A percentile compares a stretch with the other conserved stretches of the same genome.
Conservation (phyloP, 2,113 vertebrate genomes). For the Urocynchramus pylzowi region DNA sequence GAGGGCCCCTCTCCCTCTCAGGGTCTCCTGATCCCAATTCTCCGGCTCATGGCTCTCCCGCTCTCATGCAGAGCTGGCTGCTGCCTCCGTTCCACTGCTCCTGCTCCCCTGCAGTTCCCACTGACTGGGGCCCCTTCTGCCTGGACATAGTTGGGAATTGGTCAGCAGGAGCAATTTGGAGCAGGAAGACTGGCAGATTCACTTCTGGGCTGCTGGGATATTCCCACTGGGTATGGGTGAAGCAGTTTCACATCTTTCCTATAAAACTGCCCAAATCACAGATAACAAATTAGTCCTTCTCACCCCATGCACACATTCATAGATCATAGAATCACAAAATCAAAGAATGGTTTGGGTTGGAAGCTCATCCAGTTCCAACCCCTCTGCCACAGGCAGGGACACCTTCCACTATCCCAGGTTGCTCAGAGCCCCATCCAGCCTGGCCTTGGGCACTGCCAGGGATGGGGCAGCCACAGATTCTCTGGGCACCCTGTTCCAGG, state of each 20-base stretch:
- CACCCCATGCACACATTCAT: background rate
- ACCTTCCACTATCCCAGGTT: background rate
- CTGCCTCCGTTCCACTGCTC: rapidly evolving
- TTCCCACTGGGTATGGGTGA: background rate
- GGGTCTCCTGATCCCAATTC: background rate
- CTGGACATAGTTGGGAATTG: background rate
- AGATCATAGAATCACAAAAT: background rate
- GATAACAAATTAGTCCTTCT: background rate
- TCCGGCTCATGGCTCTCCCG: background rate
- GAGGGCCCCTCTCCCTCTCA: background rate
- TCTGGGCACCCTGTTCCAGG: rapidly evolving
- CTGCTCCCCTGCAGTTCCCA: background rate
- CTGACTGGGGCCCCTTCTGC: background rate
- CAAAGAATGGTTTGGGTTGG: background rate
- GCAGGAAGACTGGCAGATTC: background rate
- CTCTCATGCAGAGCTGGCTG: background rate
- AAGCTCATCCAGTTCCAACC: background rate
- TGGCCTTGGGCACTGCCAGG: background rate
- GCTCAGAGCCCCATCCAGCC: rapidly evolving
- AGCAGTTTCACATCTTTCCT: background rate
- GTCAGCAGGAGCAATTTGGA: background rate
- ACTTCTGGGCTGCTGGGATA: background rate
- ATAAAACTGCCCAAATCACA: background rate
- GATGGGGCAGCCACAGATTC: background rate
- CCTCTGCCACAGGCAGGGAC: background rate